phyloP scores from a whole-genome alignment of 2,888 invertebrate genomes.

The Hypercompe scribonia region DNA sequence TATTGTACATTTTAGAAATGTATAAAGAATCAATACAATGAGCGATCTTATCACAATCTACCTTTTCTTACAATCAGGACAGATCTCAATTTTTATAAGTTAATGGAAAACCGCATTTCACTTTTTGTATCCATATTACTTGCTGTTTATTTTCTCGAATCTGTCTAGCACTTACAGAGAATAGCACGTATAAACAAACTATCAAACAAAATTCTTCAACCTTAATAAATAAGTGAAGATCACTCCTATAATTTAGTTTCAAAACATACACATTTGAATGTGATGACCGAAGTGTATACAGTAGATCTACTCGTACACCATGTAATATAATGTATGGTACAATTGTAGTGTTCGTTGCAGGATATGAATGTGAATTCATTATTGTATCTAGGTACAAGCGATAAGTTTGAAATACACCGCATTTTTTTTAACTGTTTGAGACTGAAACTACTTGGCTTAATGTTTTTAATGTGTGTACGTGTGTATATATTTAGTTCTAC shows the following conservation, averaged over 20 bases:
- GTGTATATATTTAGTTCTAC: no score
- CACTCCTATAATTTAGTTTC: not conserved
- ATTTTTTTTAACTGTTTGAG: not conserved
- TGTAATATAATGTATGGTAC: conserved; percentile 4
- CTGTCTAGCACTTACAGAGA: not conserved
- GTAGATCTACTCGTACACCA: not conserved
- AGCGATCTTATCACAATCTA: no score
- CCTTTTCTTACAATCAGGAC: no score
- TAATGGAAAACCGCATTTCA: no score
- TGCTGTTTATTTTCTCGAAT: not conserved
- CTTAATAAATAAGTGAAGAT: not conserved
- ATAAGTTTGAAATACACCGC: not conserved
- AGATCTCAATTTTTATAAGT: no score
- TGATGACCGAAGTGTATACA: not conserved
- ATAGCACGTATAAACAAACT: not conserved
- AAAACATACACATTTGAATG: not conserved
- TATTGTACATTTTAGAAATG: no score
- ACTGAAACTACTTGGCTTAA: not conserved
- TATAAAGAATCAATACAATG: no score
- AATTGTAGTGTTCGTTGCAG: conserved; percentile 3
- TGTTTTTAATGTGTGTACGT: not conserved
- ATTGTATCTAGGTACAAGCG: not conserved
- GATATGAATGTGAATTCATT: conserved; percentile 7
- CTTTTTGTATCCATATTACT: not conserved
- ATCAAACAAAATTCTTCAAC: not conserved